These are phyloP conservation scores for Cassiopea andromeda DNA, from an alignment of 30 jellyfish, hydroid and myxozoan species.

Conservation along the genomic window DNA sequence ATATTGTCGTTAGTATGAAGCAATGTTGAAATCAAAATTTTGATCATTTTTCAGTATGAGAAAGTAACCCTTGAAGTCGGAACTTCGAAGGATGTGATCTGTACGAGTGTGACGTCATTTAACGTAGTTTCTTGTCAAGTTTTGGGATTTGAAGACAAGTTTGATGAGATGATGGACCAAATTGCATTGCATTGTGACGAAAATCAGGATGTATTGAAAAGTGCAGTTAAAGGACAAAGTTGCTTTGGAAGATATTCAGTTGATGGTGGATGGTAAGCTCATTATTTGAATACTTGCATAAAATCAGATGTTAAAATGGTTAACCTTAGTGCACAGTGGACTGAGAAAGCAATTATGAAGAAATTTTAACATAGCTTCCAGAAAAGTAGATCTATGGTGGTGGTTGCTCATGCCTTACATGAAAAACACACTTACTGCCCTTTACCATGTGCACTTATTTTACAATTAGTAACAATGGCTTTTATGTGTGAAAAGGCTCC, in stretches of 20 bases:
- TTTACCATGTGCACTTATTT: too few relatives aligned
- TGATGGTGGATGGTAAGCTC: conserved; percentile 64
- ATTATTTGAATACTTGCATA: too few relatives aligned
- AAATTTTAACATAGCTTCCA: too few relatives aligned
- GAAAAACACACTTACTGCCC: too few relatives aligned
- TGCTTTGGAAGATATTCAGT: conserved; percentile 48
- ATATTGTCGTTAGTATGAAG: too few relatives aligned
- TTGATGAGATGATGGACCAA: conserved; percentile 51
- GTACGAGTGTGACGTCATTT: conserved; percentile 34
- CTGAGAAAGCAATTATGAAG: too few relatives aligned
- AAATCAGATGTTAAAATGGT: too few relatives aligned
- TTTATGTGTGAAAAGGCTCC: too few relatives aligned
- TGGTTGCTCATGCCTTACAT: too few relatives aligned
- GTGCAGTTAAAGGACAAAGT: conserved; percentile 20
- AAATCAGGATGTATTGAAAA: background rate
- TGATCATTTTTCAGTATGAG: background rate
- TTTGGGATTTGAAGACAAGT: conserved; percentile 10
- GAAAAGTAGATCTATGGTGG: too few relatives aligned
- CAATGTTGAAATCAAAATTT: background rate
- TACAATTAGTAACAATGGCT: too few relatives aligned
- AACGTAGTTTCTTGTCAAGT: conserved; percentile 29
- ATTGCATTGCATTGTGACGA: conserved; percentile 50
- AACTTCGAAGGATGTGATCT: conserved; percentile 9
- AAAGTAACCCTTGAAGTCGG: conserved; percentile 6
- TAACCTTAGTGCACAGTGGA: too few relatives aligned